A percentile compares a stretch with the other conserved stretches of the same genome.
Evolutionary conservation across 1,140 invertebrate genomes (phyloP).

Genomic region (Drosophila lini): DNA sequence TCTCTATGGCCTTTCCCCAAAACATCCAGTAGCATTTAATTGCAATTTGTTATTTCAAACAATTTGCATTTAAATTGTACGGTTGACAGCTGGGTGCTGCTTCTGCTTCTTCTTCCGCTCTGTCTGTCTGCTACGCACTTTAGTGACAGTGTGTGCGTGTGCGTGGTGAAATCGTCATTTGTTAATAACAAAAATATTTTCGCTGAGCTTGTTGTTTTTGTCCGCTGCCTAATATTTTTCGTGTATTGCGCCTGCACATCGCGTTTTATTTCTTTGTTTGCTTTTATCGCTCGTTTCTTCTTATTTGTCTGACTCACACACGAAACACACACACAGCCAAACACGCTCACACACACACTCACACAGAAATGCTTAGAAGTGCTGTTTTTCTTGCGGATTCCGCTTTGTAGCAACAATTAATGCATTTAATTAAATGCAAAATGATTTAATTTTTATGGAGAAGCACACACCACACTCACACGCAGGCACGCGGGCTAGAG

Average conservation of each 20-base stretch:
- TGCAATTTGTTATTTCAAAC: slow-evolving; percentile 18
- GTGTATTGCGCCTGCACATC: slow-evolving; percentile 55
- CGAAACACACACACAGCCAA: slow-evolving; percentile 23
- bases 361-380: slow-evolving; percentile 11
- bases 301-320: slow-evolving; percentile 65
- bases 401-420: slow-evolving; percentile 46
- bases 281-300: slow-evolving; percentile 71
- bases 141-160: slow-evolving; percentile 10
- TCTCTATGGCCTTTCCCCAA: slow-evolving; percentile 14
- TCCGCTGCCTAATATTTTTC: slow-evolving; percentile 54
- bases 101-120: slow-evolving; percentile 11
- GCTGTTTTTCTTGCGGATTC: slow-evolving; percentile 48
- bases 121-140: slow-evolving; percentile 25
- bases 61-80: slow-evolving; percentile 5
- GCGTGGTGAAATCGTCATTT: slow-evolving; percentile 59
- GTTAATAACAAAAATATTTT: slow-evolving; percentile 54
- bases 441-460: slow-evolving; percentile 63
- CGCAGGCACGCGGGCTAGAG: slow-evolving; percentile 13
- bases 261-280: slow-evolving; percentile 74
- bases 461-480: slow-evolving; percentile 45
- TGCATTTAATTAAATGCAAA: slow-evolving; percentile 78
- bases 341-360: slow-evolving; percentile 7
- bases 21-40: slow-evolving; percentile 25
- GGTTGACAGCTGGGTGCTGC: slow-evolving; percentile 10
- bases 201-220: slow-evolving; percentile 36